Conservation (phyloP, 1,140 invertebrate species). For the Drosophila quadrilineata region DNA sequence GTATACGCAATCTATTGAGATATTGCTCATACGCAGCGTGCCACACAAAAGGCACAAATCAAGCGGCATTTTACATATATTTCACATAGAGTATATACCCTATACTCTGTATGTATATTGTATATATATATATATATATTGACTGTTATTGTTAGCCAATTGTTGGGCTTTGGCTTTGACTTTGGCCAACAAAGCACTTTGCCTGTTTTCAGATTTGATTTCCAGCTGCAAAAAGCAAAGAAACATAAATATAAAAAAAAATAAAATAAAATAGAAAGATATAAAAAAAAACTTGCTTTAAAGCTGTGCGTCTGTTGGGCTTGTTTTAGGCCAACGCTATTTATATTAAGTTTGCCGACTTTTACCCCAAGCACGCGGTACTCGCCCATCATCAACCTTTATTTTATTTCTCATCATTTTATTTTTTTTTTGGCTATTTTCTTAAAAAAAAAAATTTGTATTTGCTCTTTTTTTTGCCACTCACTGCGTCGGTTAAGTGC, state of each 20-base stretch:
- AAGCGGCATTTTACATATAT: neutral
- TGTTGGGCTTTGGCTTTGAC: slow-evolving; percentile 20
- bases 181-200: slow-evolving; percentile 28
- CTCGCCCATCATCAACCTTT: neutral
- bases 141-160: slow-evolving; percentile 35
- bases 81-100: neutral
- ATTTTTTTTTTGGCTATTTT: too few species aligned
- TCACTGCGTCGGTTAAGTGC: slow-evolving; percentile 51
- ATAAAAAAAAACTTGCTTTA: slow-evolving; percentile 20
- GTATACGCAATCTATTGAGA: slow-evolving; percentile 60
- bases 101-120: neutral
- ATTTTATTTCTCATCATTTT: neutral
- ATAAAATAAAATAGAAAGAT: neutral
- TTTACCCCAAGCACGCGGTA: too few species aligned
- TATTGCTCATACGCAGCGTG: slow-evolving; percentile 55
- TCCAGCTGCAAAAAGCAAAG: too few species aligned
- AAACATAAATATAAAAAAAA: too few species aligned
- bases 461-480: slow-evolving; percentile 57
- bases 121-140: slow-evolving; percentile 8
- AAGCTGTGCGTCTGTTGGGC: slow-evolving; percentile 11
- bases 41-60: slow-evolving; percentile 31
- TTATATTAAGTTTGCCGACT: slow-evolving; percentile 6
- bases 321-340: slow-evolving; percentile 15
- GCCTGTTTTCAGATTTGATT: slow-evolving; percentile 21
- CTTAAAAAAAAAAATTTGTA: too few species aligned